Evolutionary conservation across 1,140 invertebrate species (phyloP).

Genomic region (Drosophila repleta): DNA sequence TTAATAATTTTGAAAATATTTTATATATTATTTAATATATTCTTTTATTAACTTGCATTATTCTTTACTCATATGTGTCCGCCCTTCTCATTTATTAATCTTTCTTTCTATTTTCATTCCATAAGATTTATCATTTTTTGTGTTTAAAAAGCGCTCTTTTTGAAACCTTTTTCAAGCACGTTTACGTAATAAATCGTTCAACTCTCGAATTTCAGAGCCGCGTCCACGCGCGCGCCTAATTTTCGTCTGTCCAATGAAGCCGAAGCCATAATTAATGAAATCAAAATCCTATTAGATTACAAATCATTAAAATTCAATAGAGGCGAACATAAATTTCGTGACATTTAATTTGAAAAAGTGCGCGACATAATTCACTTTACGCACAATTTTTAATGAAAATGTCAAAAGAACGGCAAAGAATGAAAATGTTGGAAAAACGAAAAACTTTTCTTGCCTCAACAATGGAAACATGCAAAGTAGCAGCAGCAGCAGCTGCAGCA

Average conservation of each 20-base stretch:
- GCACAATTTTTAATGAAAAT: conserved; percentile 60
- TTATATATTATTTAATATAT: too few relatives aligned
- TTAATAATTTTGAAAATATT: too few relatives aligned
- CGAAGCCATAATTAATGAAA: conserved; percentile 53
- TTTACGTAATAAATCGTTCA: conserved; percentile 25
- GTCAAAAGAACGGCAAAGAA: conserved; percentile 57
- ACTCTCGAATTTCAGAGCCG: neutral
- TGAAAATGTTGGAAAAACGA: conserved; percentile 46
- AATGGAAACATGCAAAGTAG: conserved; percentile 41
- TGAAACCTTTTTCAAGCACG: neutral
- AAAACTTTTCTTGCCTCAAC: conserved; percentile 46
- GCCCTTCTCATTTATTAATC: neutral
- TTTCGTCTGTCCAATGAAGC: conserved; percentile 5
- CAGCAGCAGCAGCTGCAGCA: conserved; percentile 12
- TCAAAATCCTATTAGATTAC: conserved; percentile 57
- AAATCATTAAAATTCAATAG: conserved; percentile 79
- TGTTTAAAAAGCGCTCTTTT: neutral
- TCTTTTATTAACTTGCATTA: too few relatives aligned
- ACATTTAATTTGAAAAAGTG: conserved; percentile 68
- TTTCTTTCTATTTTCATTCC: neutral
- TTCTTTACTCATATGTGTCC: too few relatives aligned
- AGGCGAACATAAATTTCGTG: conserved; percentile 64
- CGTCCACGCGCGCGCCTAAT: conserved; percentile 13
- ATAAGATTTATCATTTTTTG: neutral
- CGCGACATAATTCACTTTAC: conserved; percentile 68